Evolutionary conservation across 2,888 invertebrate species (phyloP), one percentile per base, ranked within the genome.

Genomic region (Coleophora deauratella): DNA sequence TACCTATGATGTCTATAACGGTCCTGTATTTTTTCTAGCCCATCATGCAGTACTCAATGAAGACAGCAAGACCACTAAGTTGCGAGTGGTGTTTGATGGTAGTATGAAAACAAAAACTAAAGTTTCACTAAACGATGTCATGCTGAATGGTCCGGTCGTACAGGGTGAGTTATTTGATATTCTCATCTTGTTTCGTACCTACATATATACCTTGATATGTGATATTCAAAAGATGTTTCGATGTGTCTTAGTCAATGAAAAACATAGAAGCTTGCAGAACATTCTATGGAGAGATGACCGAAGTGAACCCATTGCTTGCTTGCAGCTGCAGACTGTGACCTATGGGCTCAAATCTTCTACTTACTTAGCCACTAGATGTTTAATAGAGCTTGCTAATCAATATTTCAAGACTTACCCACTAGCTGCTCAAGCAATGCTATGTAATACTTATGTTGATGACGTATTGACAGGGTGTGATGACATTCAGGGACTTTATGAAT

Each of bases 331-430:
- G 30, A 40, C 40, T 1, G 21, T 42, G 1, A 42, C 42, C 1
- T 42, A 42, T 27, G 42, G 42, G 2, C n/a, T 42, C 1, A 37
- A 33, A 21, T 35, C 31, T 35, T 49, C 44, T 9, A n/a, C 40
- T 2, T 49, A 33, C 21, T 31, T 49, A n/a, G 42, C 46, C 2
- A 46, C 46, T 12, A 14, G 44, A 10, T 49, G 49, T 31, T 38
- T 49, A 4, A 41, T 36, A 10, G 44, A 46, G 38, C 33, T 49
- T 9, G 49, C 46, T 7, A 35, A 36, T 9, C 32, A n/a, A 8
- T 31, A 38, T 27, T 1, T 30, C 1, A 7, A 30, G 1, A 12
- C 34, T 31, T 42, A 30, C 13, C 42, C 42, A 4, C 11, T 21
- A 3, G 42, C 42, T 8, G n/a, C 11, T 4, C 2, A 9, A 3